Conservation (phyloP, 2,113 vertebrate genomes). For the Zosterops japonicus region DNA sequence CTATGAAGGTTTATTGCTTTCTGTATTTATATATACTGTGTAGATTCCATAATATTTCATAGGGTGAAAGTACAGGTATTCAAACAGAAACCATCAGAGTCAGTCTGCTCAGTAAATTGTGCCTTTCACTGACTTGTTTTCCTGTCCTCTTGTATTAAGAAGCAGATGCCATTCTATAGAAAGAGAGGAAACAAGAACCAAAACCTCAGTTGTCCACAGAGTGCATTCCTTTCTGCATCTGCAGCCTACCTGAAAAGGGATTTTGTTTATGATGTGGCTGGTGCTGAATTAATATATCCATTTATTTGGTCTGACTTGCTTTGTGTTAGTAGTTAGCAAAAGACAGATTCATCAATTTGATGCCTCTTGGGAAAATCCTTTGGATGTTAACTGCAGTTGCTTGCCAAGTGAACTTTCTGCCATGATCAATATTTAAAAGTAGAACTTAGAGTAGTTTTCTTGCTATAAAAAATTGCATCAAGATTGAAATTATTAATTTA, state of each 20-base stretch:
- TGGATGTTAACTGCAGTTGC: neutral
- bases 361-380: neutral
- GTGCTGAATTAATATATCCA: constrained; percentile 22
- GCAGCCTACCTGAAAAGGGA: neutral
- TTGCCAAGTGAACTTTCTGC: constrained; percentile 29
- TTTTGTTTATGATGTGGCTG: neutral
- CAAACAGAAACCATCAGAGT: neutral
- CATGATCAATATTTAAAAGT: constrained; percentile 9
- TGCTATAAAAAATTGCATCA: neutral
- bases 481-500: constrained; percentile 11
- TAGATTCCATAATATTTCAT: neutral
- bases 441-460: neutral
- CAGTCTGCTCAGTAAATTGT: neutral
- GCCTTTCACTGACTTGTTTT: neutral
- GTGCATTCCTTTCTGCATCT: neutral
- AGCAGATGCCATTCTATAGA: neutral
- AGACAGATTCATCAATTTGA: neutral
- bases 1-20: neutral
- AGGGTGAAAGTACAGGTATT: neutral
- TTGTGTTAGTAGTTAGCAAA: neutral
- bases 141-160: neutral
- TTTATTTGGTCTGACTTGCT: neutral
- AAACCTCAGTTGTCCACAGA: neutral
- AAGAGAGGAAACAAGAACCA: neutral
- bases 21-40: neutral